Percentiles rank a stretch among this genome's conserved stretches.
These are phyloP conservation scores for Riparia riparia DNA, from an alignment of 2,113 vertebrate genomes.

Conservation along the genomic window DNA sequence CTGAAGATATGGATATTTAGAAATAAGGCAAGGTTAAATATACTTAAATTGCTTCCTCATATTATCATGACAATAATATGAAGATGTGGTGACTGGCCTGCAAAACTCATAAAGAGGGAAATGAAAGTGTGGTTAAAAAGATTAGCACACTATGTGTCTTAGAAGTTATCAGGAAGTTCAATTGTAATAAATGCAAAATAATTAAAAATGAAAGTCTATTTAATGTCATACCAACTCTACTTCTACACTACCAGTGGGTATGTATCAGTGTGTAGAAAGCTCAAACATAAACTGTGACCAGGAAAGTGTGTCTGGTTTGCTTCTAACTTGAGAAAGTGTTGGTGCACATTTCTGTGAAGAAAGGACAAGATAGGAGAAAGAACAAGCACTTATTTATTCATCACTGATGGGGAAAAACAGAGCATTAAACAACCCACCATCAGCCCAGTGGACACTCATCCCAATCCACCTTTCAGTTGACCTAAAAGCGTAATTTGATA, in stretches of 20 bases:
- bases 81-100: not conserved
- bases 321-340: not conserved
- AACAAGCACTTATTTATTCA: not conserved
- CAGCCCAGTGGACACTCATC: not conserved
- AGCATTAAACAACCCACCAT: not conserved
- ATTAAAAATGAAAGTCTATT: not conserved
- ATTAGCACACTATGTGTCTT: not conserved
- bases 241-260: not conserved
- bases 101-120: not conserved
- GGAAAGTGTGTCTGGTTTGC: not conserved
- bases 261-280: not conserved
- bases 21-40: not conserved
- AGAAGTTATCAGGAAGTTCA: not conserved
- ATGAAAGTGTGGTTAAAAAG: not conserved
- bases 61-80: conserved; percentile 9
- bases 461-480: not conserved
- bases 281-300: not conserved
- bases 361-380: not conserved
- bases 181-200: not conserved
- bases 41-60: conserved; percentile 17
- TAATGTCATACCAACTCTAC: not conserved
- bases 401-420: not conserved
- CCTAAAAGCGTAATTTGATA: not conserved
- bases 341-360: not conserved
- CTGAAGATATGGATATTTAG: not conserved